Base-by-base conservation (phyloP, 2,888 invertebrate genomes). In the Adineta ricciae region DNA sequence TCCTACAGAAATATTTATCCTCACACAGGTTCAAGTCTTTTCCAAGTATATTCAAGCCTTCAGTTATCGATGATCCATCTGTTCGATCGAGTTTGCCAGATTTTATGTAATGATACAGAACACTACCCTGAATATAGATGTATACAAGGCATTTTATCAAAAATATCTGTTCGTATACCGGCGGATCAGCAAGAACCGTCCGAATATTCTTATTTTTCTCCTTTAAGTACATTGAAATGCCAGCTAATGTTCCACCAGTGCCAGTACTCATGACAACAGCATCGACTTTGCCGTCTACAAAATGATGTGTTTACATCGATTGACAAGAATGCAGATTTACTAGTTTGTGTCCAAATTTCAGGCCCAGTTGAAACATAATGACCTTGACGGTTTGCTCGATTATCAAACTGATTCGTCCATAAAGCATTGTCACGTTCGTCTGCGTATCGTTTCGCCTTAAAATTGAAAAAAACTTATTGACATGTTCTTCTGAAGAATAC, bases 381-480 rank as follows among this genome's bases (percentile, higher is more conserved):
- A 14, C 90, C 90, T 49, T 85, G 87, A 85, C 88, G 87, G 86
- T 90, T 90, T 0, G 90, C 90, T 27, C 88, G 88, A 86, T 90
- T 90, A 85, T 90, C 90, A 88, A 90, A 90, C 88, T 90, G 90
- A 86, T 90, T 89, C 7, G 90, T 90, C 90, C 90, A 90, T 0
- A 89, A 89, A 21, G 90, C 89, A 87, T 90, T 90, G 3, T 89
- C 89, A 32, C 89, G 72, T 85, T 88, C 88, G 27, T 90, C 89
- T 32, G 90, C 90, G 88, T 87, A 89, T 64, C 89, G 86, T 86
- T 86, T 87, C 11, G 90, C 90, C 88, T 89, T 32, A 16, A 5
- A 14, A 9, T 4, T 2, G 19, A 36, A 36, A 0, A 19, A 32
- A 64, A 4, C 32, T n/a, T 73, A 19, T 86, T 8, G 11, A 46